phyloP scores from a whole-genome alignment of 2,797 vertebrate species.

The Brotula barbata region DNA sequence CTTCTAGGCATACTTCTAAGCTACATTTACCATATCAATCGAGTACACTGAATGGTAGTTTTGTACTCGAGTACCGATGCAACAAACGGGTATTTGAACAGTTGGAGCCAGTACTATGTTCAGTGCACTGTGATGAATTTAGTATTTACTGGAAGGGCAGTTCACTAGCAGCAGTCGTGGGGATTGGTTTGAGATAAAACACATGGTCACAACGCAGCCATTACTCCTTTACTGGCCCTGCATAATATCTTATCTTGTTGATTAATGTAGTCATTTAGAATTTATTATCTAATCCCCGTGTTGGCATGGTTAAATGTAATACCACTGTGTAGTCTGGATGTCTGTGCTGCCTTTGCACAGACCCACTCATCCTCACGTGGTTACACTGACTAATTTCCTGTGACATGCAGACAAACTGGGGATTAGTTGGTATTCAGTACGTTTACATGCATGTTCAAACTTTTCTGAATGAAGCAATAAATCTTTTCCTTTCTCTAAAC shows the following conservation, averaged over 20 bases:
- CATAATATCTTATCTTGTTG: conserved; percentile 25
- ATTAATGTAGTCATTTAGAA: conserved; percentile 18
- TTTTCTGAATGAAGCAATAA: too few species aligned
- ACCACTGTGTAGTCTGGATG: conserved; percentile 50
- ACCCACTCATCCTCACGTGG: conserved; percentile 17
- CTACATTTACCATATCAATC: too few species aligned
- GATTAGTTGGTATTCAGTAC: conserved; percentile 52
- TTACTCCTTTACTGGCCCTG: conserved; percentile 31
- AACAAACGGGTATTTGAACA: too few species aligned
- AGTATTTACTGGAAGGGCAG: neutral
- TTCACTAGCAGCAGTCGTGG: conserved; percentile 19
- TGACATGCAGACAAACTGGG: conserved; percentile 30
- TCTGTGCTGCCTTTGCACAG: conserved; percentile 23
- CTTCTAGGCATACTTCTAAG: too few species aligned
- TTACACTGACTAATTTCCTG: conserved; percentile 31
- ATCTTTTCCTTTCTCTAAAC: too few species aligned
- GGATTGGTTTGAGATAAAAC: conserved; percentile 37
- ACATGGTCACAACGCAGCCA: conserved; percentile 16
- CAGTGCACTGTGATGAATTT: too few species aligned
- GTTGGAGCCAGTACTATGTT: too few species aligned
- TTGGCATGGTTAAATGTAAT: conserved; percentile 14
- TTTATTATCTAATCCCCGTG: conserved; percentile 25
- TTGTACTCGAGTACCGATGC: too few species aligned
- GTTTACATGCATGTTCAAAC: too few species aligned
- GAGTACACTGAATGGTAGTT: too few species aligned